Base-by-base conservation (phyloP, 37 sponge, comb jelly and placozoan genomes). In the Chondrilla cf. caribensis region DNA sequence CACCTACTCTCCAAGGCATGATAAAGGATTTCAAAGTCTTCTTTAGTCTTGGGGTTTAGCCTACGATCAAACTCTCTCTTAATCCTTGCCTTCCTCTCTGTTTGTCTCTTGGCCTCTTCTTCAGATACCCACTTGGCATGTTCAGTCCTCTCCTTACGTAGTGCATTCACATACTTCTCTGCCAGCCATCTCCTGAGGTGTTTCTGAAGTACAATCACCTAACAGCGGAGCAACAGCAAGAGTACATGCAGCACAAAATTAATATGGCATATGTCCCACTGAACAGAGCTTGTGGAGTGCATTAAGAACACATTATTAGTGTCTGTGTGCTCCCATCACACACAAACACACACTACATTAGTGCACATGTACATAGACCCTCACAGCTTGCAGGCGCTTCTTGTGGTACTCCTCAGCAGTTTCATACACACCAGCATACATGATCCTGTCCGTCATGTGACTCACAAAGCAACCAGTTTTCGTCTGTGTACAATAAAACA, bases 11-110 rank as follows among this genome's bases (percentile, higher is more conserved):
- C 97, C 60, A 97, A 72, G 25, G 97, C 92, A 55, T 91, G 92
- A 77, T 94, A 97, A 40, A 97, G 86, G 26, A 94, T 81, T 1
- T 97, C 95, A 86, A 97, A 97, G 82, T 97, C 97, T 62, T 97
- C 95, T 58, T 91, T 91, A 47, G 92, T 86, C 5, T 54, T 72
- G 26, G 97, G 97, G 83, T 97, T 90, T 82, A 94, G 85, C 9
- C 95, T 54, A 11, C 97, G 39, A n/a, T 91, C 87, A 87, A 91
- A 94, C 83, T 97, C 92, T n/a, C 60, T 65, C 75, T 75, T 87
- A 14, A 84, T 84, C 24, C 90, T 82, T 18, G 78, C 90, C 81
- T 91, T 90, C 42, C 86, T 84, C 80, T 94, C 97, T 44, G 31
- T 82, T 78, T 87, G 60, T 62, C 75, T 89, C 64, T 86, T 80